Conservation (phyloP, 2,113 vertebrate genomes). For the Setophaga petechia region DNA sequence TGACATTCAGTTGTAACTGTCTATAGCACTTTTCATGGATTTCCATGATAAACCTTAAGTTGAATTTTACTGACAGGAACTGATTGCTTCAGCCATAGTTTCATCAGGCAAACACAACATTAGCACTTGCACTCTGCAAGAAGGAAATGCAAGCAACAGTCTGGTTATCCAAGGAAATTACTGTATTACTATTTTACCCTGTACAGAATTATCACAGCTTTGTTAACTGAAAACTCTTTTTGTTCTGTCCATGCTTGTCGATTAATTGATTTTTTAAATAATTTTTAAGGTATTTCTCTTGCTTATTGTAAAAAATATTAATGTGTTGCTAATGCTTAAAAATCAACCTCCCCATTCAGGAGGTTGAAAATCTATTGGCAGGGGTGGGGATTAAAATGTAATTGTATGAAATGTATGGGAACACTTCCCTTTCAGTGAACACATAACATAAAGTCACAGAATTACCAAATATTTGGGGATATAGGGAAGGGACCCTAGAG, state of each 20-base stretch:
- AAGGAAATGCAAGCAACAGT: not conserved
- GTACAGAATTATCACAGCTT: not conserved
- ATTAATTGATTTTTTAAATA: not conserved
- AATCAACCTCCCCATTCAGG: not conserved
- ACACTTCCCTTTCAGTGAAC: not conserved
- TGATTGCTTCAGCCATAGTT: not conserved
- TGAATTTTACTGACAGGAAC: not conserved
- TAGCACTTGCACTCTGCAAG: not conserved
- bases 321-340: not conserved
- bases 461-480: not conserved
- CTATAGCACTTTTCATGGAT: not conserved
- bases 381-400: not conserved
- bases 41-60: not conserved
- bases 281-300: not conserved
- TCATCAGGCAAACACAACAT: not conserved
- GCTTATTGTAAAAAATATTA: not conserved
- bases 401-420: not conserved
- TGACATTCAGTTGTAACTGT: not conserved
- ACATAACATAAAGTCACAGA: not conserved
- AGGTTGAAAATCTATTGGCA: not conserved
- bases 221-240: not conserved
- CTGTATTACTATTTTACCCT: not conserved
- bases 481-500: not conserved
- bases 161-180: not conserved
- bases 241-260: not conserved